A percentile compares a stretch with the other conserved stretches of the same genome.
Conservation (phyloP, 1,140 invertebrate species). For the Reticulitermes speratus region DNA sequence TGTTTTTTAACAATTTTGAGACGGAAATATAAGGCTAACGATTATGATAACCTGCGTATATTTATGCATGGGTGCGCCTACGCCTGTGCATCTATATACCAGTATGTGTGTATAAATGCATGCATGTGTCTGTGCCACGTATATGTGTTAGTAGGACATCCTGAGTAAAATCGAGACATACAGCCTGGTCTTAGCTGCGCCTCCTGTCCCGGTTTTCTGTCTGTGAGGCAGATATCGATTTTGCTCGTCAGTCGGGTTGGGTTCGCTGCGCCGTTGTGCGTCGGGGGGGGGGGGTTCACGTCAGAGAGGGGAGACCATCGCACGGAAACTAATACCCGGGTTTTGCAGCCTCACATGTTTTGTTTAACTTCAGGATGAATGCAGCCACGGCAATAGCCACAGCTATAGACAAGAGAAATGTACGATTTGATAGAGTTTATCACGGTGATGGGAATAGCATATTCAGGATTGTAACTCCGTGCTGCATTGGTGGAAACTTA, state of each 20-base stretch:
- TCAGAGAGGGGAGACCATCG: not conserved
- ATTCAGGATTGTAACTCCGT: too few relatives aligned
- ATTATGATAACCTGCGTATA: too few relatives aligned
- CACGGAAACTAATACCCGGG: not conserved
- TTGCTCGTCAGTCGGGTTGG: not conserved
- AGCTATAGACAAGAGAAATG: too few relatives aligned
- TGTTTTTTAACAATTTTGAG: too few relatives aligned
- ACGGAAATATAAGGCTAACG: too few relatives aligned
- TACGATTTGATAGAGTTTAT: too few relatives aligned
- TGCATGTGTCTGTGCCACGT: too few relatives aligned
- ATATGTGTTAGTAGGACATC: not conserved
- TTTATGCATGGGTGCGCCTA: too few relatives aligned
- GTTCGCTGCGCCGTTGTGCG: not conserved
- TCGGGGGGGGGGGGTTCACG: not conserved
- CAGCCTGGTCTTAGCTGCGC: not conserved
- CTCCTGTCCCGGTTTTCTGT: not conserved
- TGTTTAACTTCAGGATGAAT: too few relatives aligned
- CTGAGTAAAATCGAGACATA: not conserved
- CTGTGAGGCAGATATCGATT: slow-evolving; percentile 4
- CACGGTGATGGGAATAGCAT: too few relatives aligned
- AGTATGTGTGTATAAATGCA: not conserved
- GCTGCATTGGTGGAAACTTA: too few relatives aligned
- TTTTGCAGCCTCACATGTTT: not conserved
- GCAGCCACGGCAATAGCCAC: too few relatives aligned
- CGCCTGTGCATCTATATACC: not conserved